Evolutionary conservation across 2,888 invertebrate species (phyloP).

Genomic region (Eubasilissa splendida): DNA sequence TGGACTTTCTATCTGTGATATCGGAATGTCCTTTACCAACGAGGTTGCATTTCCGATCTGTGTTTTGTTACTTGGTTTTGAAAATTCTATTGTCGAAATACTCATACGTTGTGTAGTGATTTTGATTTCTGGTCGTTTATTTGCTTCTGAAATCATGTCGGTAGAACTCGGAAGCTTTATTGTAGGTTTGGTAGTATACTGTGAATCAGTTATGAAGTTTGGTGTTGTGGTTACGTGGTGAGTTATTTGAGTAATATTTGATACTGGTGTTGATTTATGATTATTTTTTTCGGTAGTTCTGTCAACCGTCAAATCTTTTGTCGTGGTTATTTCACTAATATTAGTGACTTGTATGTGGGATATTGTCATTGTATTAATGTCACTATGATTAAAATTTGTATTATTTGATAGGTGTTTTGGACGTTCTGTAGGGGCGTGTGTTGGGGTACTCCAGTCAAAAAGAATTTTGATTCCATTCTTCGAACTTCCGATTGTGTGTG

Average conservation of each 20-base stretch:
- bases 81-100: constrained; percentile 58
- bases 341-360: too few species aligned
- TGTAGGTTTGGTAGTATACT: background rate
- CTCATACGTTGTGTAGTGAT: constrained; percentile 55
- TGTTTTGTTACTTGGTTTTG: constrained; percentile 52
- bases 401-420: constrained; percentile 61
- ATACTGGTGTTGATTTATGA: too few species aligned
- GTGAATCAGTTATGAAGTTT: background rate
- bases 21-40: constrained; percentile 32
- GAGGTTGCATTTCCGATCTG: constrained; percentile 41
- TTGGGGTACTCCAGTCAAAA: constrained; percentile 58
- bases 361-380: constrained; percentile 11
- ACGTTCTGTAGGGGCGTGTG: constrained; percentile 64
- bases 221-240: background rate
- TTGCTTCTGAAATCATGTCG: background rate
- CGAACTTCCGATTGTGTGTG: constrained; percentile 8
- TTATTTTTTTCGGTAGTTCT: too few species aligned
- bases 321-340: too few species aligned
- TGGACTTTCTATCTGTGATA: constrained; percentile 58
- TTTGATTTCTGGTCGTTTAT: background rate
- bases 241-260: background rate
- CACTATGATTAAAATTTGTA: constrained; percentile 33
- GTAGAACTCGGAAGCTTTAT: background rate
- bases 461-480: constrained; percentile 48
- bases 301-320: too few species aligned